Conservation (phyloP, 1,140 invertebrate species). For the Heliconius himera region DNA sequence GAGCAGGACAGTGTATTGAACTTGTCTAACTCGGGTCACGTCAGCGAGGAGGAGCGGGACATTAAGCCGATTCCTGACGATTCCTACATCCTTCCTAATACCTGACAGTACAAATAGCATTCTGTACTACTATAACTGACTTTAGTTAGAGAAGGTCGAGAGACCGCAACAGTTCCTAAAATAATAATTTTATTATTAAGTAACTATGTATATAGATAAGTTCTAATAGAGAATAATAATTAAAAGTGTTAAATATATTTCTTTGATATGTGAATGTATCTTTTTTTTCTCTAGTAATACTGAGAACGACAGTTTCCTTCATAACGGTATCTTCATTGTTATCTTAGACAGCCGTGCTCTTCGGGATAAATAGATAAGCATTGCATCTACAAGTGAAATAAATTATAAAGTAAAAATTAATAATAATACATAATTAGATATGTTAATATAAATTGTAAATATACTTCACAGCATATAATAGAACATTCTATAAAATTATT, state of each 20-base stretch:
- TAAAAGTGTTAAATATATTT: slow-evolving; percentile 4
- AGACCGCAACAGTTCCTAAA: slow-evolving; percentile 16
- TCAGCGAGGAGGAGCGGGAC: slow-evolving; percentile 44
- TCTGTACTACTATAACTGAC: background rate
- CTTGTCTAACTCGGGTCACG: slow-evolving; percentile 47
- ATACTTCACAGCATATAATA: too few species aligned
- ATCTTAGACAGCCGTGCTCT: too few species aligned
- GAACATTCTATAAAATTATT: too few species aligned
- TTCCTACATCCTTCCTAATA: slow-evolving; percentile 31
- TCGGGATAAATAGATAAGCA: too few species aligned
- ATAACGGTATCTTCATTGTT: too few species aligned
- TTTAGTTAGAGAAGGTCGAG: background rate
- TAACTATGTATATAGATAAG: slow-evolving; percentile 3
- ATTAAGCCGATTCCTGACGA: slow-evolving; percentile 29
- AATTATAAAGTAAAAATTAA: too few species aligned
- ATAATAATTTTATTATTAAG: slow-evolving; percentile 6
- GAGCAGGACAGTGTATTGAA: slow-evolving; percentile 52
- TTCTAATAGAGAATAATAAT: background rate
- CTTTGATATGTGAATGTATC: background rate
- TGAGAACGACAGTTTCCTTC: background rate
- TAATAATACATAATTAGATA: too few species aligned
- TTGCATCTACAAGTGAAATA: too few species aligned
- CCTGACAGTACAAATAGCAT: background rate
- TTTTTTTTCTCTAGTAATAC: background rate
- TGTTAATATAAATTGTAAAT: too few species aligned